These are phyloP conservation scores for Mastomys coucha DNA, from an alignment of 2,113 vertebrate genomes.

Conservation along the genomic window DNA sequence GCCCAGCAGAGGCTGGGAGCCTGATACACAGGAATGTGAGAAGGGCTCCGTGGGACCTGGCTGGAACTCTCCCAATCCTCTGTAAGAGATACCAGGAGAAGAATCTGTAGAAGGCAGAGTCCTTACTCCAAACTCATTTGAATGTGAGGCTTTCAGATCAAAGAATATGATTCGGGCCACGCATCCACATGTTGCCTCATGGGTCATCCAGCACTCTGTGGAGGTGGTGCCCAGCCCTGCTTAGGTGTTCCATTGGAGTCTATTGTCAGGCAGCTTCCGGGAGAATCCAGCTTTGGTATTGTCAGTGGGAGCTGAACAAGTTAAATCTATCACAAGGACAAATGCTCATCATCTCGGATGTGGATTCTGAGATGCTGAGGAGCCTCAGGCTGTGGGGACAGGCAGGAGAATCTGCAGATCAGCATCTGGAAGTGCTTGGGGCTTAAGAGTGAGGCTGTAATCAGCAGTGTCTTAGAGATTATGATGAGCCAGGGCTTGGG, in stretches of 20 bases:
- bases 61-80: not conserved
- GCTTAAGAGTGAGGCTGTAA: not conserved
- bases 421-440: not conserved
- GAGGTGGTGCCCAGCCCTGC: not conserved
- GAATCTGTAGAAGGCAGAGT: not conserved
- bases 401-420: not conserved
- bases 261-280: not conserved
- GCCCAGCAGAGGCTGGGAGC: not conserved
- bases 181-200: not conserved
- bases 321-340: not conserved
- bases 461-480: not conserved
- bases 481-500: fast-evolving
- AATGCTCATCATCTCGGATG: not conserved
- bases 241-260: not conserved
- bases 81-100: not conserved
- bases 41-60: not conserved
- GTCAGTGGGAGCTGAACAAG: not conserved
- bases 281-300: not conserved
- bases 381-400: not conserved
- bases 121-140: not conserved
- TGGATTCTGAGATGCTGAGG: not conserved
- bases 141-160: not conserved
- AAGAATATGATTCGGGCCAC: not conserved
- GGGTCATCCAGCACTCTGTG: fast-evolving
- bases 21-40: not conserved